Percentiles rank a stretch among this genome's conserved stretches.
phyloP scores from a whole-genome alignment of 2,797 vertebrate genomes.

The Sebastiscus tertius region DNA sequence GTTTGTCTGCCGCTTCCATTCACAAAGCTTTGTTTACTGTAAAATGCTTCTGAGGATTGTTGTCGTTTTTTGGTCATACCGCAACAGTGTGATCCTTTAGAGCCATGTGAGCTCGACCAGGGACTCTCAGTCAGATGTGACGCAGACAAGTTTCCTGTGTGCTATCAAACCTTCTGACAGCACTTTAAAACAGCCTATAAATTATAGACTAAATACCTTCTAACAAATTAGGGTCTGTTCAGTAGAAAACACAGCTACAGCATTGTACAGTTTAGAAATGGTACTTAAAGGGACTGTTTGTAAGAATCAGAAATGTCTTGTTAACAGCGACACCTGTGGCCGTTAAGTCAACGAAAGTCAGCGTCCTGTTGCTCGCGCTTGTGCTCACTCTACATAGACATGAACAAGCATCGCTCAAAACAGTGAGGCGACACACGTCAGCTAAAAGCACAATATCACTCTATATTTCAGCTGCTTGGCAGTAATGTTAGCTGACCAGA shows the following conservation, averaged over 20 bases:
- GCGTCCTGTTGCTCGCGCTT: too few species aligned
- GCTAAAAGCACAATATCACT: too few species aligned
- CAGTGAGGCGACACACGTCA: too few species aligned
- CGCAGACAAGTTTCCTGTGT: background rate
- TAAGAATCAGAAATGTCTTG: too few species aligned
- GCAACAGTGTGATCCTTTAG: background rate
- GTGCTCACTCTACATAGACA: too few species aligned
- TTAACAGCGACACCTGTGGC: too few species aligned
- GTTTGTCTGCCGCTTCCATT: constrained; percentile 18
- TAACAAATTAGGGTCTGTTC: too few species aligned
- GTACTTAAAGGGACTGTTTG: too few species aligned
- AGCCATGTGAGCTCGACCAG: constrained; percentile 12
- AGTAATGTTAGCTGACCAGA: too few species aligned
- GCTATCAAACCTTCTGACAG: background rate
- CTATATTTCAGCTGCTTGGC: too few species aligned
- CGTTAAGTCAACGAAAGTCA: too few species aligned
- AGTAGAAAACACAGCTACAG: background rate
- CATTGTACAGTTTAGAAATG: background rate
- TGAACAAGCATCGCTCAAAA: too few species aligned
- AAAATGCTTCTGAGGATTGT: constrained; percentile 43
- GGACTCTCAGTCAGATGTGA: background rate
- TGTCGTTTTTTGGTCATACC: background rate
- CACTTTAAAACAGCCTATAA: background rate
- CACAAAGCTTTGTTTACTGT: constrained; percentile 61
- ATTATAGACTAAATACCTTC: background rate